Evolutionary conservation across 2,113 vertebrate genomes (phyloP), one percentile per base, ranked within the genome.

Genomic region (Pelvicachromis taeniatus): DNA sequence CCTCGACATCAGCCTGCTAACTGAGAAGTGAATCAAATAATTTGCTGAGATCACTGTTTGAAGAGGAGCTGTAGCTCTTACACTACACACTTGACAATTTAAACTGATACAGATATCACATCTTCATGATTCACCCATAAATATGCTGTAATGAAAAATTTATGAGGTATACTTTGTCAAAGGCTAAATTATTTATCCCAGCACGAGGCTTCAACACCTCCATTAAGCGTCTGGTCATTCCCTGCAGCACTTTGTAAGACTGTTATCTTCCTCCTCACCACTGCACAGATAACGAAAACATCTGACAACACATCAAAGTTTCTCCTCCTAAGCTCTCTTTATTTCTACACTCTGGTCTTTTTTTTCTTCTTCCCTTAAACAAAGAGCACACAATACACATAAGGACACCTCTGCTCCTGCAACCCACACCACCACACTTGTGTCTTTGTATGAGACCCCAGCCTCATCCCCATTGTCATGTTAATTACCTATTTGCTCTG

Each of bases 81-180:
- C 5, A 29, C 75, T 70, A 12, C 14, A 59, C 82, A 80, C 81
- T 68, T 87, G 84, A 78, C 87, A 83, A 85, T 90, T 90, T 75
- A 73, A 91, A 89, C 42, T 5, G 81, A 91, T 84, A 56, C 38
- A 59, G 82, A 88, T 9, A 88, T 92, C 84, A 80, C 45, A 81
- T 77, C 89, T 82, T 86, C 81, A 80, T 53, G 85, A 93, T 88
- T 88, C 87, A 31, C 77, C 91, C 85, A 73, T 85, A 93, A 95
- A 93, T 92, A 92, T 92, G 92, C 87, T 10, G 13, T 48, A 3
- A 89, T 95, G 79, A 94, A 95, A 93, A 88, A 93, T 95, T 54
- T 82, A 95, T 88, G 87, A 92, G 90, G 91, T 92, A 65, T 93
- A 94, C 92, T 95, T 95, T 94, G 93, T 94, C 82, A 59, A 82